Base-by-base conservation (phyloP, 2,797 vertebrate genomes). In the Enteromius trimaculatus region DNA sequence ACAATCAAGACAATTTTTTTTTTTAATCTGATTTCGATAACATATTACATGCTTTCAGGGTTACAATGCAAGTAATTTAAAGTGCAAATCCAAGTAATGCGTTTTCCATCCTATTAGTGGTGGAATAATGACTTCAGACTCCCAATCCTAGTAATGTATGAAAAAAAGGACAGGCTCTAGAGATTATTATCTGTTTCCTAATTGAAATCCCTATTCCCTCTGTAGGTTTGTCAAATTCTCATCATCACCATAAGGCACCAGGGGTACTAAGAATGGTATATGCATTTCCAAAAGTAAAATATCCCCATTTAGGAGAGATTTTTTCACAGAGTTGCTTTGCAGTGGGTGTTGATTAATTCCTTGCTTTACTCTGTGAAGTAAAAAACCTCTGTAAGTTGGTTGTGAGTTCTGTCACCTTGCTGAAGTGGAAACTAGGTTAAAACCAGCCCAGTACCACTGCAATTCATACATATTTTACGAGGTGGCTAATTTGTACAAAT, bases 121-220 rank as follows among this genome's bases (percentile, higher is more conserved):
- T 80, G 82, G 88, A 86, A 88, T 82, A 87, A 77, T 82, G 68
- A 80, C 70, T 64, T 86, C 69, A 84, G 72, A 84, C 10, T 71
- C 68, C 80, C 87, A 88, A 90, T 92, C 91, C 88, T 78, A 3
- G 37, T 91, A 90, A 93, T 92, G 87, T 86, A 85, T 89, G 55
- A 26, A 83, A 65, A 81, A 86, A 37, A 84, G 55, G 10, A 79
- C 44, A 39, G 80, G 83, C 72, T 79, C 72, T 79, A 2, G 9
- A 93, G 90, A 93, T 91, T 89, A 90, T 85, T 85, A 91, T 88
- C 85, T 39, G 47, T 62, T 91, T 89, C 23, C 62, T 93, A 93
- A 92, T 92, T 91, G 87, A 86, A 88, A 80, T 86, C 86, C 60
- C 84, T 85, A 75, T 90, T 89, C 81, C 84, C 87, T 88, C 76